Evolutionary conservation across 2,797 vertebrate genomes (phyloP).

Genomic region (Xiphorhynchus erythropygius): DNA sequence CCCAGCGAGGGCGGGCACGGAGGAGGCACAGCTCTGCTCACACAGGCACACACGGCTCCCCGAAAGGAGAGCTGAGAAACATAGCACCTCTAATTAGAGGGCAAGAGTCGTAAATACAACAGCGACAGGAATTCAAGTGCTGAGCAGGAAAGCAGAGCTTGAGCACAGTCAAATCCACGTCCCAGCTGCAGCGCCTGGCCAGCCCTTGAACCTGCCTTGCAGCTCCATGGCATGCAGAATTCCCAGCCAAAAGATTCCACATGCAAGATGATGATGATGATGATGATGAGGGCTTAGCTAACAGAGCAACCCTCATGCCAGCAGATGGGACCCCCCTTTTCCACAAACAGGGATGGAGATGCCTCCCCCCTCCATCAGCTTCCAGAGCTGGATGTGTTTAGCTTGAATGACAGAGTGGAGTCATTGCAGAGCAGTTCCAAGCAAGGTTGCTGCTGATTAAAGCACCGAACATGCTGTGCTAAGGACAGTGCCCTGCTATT

Average conservation of each 20-base stretch:
- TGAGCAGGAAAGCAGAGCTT: background rate
- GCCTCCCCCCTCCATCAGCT: background rate
- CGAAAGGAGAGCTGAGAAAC: background rate
- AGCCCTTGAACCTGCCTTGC: background rate
- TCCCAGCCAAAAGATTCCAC: background rate
- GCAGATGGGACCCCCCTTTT: accelerated
- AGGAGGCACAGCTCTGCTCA: background rate
- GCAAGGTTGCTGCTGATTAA: background rate
- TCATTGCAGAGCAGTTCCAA: background rate
- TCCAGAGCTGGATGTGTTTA: background rate
- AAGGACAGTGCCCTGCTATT: background rate
- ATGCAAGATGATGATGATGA: background rate
- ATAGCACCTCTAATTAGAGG: background rate
- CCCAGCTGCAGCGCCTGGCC: background rate
- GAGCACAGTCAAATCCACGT: accelerated
- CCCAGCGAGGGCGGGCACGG: accelerated
- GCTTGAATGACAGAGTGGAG: background rate
- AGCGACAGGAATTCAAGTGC: background rate
- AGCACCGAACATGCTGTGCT: background rate
- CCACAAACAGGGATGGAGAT: background rate
- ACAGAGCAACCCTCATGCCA: accelerated
- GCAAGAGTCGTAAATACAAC: background rate
- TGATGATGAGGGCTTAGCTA: background rate
- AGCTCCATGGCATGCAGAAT: accelerated
- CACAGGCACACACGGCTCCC: background rate